Evolutionary conservation across 1,140 invertebrate genomes (phyloP).

Genomic region (Plodia interpunctella): DNA sequence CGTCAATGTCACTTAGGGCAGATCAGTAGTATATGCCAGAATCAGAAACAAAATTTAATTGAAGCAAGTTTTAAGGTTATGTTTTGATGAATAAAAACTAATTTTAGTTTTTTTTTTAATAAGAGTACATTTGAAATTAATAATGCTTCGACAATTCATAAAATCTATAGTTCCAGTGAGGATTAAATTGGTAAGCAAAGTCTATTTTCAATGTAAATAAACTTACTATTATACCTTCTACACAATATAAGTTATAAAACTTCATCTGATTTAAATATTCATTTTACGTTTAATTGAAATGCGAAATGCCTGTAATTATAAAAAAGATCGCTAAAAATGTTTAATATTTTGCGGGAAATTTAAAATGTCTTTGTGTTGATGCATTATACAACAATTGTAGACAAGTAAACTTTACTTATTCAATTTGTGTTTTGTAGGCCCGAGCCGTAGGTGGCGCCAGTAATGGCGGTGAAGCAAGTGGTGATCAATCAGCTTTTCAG

Average conservation of each 20-base stretch:
- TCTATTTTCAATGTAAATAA: background rate
- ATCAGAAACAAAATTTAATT: background rate
- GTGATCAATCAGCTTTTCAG: conserved; percentile 34
- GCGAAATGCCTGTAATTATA: too few relatives aligned
- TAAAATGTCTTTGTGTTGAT: background rate
- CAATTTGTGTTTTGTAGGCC: conserved; percentile 19
- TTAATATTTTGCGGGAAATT: conserved; percentile 1
- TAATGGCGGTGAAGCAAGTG: conserved; percentile 22
- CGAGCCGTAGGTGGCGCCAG: conserved; percentile 34
- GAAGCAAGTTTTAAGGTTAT: conserved; percentile 15
- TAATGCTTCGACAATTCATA: conserved; percentile 55
- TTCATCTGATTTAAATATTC: too few relatives aligned
- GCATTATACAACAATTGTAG: too few relatives aligned
- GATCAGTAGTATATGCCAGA: too few relatives aligned
- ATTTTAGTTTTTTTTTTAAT: background rate
- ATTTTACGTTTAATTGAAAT: too few relatives aligned
- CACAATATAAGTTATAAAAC: too few relatives aligned
- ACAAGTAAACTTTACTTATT: too few relatives aligned
- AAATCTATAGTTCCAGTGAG: conserved; percentile 46
- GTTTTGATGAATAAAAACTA: background rate
- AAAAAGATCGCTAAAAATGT: too few relatives aligned
- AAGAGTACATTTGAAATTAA: background rate
- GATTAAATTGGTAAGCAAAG: conserved; percentile 47
- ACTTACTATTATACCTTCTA: too few relatives aligned
- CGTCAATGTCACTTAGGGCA: background rate